A percentile compares a stretch with the other conserved stretches of the same genome.
Conservation (phyloP, 2,797 vertebrate species). For the Streptopelia turtur region DNA sequence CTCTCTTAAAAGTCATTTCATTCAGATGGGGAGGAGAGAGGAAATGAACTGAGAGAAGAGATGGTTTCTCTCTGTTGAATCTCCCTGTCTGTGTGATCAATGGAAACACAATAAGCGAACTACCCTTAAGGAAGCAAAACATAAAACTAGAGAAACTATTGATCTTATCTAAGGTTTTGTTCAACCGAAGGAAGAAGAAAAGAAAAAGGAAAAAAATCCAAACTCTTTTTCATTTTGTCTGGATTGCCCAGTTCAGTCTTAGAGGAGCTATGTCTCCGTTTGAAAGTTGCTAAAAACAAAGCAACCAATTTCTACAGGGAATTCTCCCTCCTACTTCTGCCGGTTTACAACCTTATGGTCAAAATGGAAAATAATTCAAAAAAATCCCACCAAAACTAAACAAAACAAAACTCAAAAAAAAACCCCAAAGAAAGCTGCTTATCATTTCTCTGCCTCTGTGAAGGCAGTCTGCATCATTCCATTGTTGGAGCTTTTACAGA, state of each 20-base stretch:
- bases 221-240: not conserved
- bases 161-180: constrained; percentile 61
- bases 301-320: not conserved
- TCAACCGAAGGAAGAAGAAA: constrained; percentile 44
- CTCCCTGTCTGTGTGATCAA: constrained; percentile 56
- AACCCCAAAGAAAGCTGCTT: not conserved
- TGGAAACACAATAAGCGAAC: constrained; percentile 67
- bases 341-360: not conserved
- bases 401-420: not conserved
- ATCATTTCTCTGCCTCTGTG: not conserved
- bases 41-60: constrained; percentile 41
- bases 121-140: constrained; percentile 56
- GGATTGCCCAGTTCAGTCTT: not conserved
- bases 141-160: constrained; percentile 69
- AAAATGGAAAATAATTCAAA: not conserved
- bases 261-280: not conserved
- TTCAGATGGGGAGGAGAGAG: constrained; percentile 5
- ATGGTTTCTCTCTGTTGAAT: constrained; percentile 52
- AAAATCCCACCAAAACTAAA: not conserved
- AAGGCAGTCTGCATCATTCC: not conserved
- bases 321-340: not conserved
- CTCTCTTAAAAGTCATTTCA: constrained; percentile 59
- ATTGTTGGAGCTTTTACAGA: fast-evolving
- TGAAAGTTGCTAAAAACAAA: not conserved
- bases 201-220: not conserved